Evolutionary conservation across 1,140 invertebrate species (phyloP), one percentile per base, ranked within the genome.

Genomic region (Heliconius hewitsoni): DNA sequence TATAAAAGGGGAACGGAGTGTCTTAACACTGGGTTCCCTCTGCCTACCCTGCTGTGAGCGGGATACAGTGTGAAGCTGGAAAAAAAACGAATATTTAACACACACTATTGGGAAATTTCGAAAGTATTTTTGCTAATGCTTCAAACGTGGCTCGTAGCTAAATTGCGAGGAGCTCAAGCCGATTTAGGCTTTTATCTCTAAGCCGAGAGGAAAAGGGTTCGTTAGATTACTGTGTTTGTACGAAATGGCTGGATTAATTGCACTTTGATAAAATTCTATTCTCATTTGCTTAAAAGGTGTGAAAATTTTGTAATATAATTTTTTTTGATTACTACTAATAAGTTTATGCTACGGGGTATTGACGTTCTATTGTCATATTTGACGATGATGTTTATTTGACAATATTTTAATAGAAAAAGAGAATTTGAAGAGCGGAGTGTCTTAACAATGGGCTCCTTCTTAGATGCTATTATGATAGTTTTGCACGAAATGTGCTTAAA

Each of bases 141-240:
- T 77, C 19, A 34, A 77, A 81, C 76, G 75, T 77, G 71, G 71
- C 66, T 27, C 52, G 72, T 27, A 74, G 76, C 52, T 80, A 73
- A 78, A 73, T 74, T 42, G 34, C 73, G 34, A 46, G 39, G 74
- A 74, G 79, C 75, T 71, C 50, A 77, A 77, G 71, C 42, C 75
- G 34, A 55, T 77, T 81, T 77, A 77, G 74, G 76, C 76, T 77
- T 74, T 74, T 74, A 77, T 73, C 71, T 81, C 30, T 70, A 74
- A 81, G 71, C 79, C 76, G 76, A 30, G 27, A 70, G 71, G 70
- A 34, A 80, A 81, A 77, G 79, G 57, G 79, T 77, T 77, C 74
- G 27, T 50, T 8, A 74, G 73, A 79, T 75, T 75, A 74, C 73
- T 34, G 27, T 39, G 74, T 30, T 76, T 72, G 18, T 39, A 19